Conservation (phyloP, 2,797 vertebrate genomes). For the Octomys mimax region DNA sequence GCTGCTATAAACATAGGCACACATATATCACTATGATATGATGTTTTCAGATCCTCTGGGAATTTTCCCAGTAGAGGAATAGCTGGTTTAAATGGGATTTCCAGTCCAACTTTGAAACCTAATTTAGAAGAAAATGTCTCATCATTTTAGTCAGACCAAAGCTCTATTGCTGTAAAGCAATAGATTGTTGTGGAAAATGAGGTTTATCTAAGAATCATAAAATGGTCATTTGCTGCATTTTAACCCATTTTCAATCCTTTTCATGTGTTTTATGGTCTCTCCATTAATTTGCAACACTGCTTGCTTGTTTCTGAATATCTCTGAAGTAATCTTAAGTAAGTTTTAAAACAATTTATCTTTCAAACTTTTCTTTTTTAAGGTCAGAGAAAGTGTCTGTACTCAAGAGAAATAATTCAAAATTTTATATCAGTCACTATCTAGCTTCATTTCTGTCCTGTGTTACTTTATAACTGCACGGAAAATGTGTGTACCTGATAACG, state of each 20-base stretch:
- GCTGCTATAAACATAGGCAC: too few species aligned
- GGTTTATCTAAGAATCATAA: neutral
- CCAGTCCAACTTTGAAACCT: neutral
- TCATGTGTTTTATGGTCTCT: neutral
- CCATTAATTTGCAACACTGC: neutral
- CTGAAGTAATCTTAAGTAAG: neutral
- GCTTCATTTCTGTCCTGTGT: neutral
- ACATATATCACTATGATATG: too few species aligned
- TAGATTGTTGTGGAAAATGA: neutral
- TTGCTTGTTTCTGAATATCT: conserved; percentile 16
- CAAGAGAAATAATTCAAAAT: conserved; percentile 43
- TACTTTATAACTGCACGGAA: conserved; percentile 7
- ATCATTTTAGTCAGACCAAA: neutral
- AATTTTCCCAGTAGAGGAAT: too few species aligned
- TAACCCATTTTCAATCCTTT: neutral
- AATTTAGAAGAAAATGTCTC: neutral
- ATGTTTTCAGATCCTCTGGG: too few species aligned
- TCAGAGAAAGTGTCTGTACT: neutral
- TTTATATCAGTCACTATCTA: neutral
- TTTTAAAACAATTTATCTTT: neutral
- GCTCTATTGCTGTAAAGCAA: neutral
- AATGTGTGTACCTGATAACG: conserved; percentile 19
- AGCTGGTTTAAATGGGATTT: too few species aligned
- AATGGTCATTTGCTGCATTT: neutral
- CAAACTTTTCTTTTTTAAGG: neutral